Percentiles rank a stretch among this genome's conserved stretches.
Evolutionary conservation across 2,888 invertebrate genomes (phyloP).

Genomic region (Rugalucina vietnamica): DNA sequence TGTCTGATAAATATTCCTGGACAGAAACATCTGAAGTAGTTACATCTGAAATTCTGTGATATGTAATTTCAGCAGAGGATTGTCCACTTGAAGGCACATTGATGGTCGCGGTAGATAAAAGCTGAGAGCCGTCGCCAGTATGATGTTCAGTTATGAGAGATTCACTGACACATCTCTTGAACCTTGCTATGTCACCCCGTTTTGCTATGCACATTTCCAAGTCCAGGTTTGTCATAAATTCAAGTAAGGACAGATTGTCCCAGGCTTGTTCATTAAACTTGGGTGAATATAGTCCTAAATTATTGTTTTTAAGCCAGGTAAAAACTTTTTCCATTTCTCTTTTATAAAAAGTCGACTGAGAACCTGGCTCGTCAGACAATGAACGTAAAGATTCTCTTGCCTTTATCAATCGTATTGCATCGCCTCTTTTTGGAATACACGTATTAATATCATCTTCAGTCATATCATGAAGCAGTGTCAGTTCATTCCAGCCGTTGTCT

Average conservation of each 20-base stretch:
- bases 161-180: background rate
- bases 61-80: background rate
- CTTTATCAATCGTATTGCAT: too few relatives aligned
- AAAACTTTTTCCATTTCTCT: background rate
- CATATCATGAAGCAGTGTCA: background rate
- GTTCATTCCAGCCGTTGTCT: background rate
- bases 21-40: background rate
- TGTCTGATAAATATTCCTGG: too few relatives aligned
- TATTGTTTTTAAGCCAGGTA: background rate
- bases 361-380: too few relatives aligned
- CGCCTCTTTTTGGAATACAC: too few relatives aligned
- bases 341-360: too few relatives aligned
- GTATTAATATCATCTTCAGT: background rate
- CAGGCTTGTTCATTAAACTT: background rate
- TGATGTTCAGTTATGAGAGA: background rate
- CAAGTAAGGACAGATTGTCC: background rate
- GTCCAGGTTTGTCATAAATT: background rate
- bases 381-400: too few relatives aligned
- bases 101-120: too few relatives aligned
- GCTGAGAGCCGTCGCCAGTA: background rate
- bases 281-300: background rate
- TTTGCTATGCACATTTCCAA: background rate
- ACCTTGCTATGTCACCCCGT: background rate
- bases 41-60: background rate
- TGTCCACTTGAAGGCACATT: too few relatives aligned